Percentiles rank a stretch among this genome's conserved stretches.
Evolutionary conservation across 1,140 invertebrate genomes (phyloP).

Genomic region (Drosophila lowei): DNA sequence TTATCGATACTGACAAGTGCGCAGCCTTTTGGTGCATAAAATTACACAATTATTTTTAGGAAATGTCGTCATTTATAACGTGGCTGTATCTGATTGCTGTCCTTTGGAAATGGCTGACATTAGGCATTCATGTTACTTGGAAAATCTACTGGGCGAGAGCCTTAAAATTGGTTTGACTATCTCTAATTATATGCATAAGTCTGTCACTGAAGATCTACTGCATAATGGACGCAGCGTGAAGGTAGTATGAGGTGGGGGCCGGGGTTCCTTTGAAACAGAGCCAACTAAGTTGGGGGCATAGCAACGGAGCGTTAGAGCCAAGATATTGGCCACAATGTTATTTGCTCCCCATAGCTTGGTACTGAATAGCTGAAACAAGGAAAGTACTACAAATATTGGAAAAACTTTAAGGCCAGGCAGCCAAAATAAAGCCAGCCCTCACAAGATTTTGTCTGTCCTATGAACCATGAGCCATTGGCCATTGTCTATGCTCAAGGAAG

Average conservation of each 20-base stretch:
- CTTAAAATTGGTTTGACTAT: slow-evolving; percentile 15
- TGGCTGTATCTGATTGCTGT: slow-evolving; percentile 16
- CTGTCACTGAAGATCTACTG: slow-evolving; percentile 18
- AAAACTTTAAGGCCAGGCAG: slow-evolving; percentile 1
- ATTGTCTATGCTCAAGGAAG: slow-evolving; percentile 6
- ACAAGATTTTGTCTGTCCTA: neutral
- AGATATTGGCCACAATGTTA: neutral
- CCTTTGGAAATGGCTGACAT: slow-evolving; percentile 18
- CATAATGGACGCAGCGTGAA: slow-evolving; percentile 31
- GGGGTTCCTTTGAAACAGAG: neutral
- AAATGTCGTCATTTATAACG: slow-evolving; percentile 66
- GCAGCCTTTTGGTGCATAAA: slow-evolving; percentile 47
- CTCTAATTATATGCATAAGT: slow-evolving; percentile 46
- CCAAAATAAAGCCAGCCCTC: neutral
- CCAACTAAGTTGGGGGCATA: neutral
- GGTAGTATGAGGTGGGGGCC: neutral
- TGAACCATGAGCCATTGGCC: neutral
- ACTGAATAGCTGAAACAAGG: neutral
- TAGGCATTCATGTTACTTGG: slow-evolving; percentile 1
- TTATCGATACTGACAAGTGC: slow-evolving; percentile 67
- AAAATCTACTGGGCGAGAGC: neutral
- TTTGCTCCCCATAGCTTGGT: neutral
- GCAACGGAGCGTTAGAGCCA: neutral
- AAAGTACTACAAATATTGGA: neutral
- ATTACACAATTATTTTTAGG: slow-evolving; percentile 67